These are phyloP conservation scores for Philereme transversata DNA, from an alignment of 2,888 invertebrate species.

Conservation along the genomic window DNA sequence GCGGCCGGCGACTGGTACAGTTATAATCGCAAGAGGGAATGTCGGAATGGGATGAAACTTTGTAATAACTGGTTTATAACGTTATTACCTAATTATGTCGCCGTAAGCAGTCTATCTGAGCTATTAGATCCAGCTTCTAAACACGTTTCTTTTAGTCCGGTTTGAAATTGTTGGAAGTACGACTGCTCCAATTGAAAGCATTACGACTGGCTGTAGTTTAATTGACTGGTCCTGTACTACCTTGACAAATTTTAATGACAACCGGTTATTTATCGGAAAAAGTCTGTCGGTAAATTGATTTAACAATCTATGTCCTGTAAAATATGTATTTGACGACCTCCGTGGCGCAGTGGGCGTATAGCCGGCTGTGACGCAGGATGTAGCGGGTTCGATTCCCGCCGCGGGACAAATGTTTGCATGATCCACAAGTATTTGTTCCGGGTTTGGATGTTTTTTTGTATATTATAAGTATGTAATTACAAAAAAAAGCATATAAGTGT, in stretches of 20 bases:
- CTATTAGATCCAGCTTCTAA: conserved; percentile 15
- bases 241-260: not conserved
- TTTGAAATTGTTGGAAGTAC: conserved; percentile 16
- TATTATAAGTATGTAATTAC: too few relatives aligned
- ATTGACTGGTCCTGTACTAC: not conserved
- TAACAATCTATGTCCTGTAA: too few relatives aligned
- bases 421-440: too few relatives aligned
- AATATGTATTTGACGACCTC: too few relatives aligned
- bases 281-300: too few relatives aligned
- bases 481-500: too few relatives aligned
- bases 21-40: conserved; percentile 38
- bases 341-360: too few relatives aligned
- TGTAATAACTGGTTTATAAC: conserved; percentile 33
- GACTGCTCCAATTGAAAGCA: conserved; percentile 7
- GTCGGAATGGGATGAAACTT: conserved; percentile 34
- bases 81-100: conserved; percentile 38
- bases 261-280: not conserved
- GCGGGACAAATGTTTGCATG: too few relatives aligned
- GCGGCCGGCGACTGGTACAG: conserved; percentile 43
- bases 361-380: too few relatives aligned
- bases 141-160: conserved; percentile 23
- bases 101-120: conserved; percentile 30
- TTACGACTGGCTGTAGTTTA: conserved; percentile 1
- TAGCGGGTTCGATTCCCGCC: too few relatives aligned
- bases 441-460: too few relatives aligned